A percentile compares a stretch with the other conserved stretches of the same genome.
phyloP scores from a whole-genome alignment of 2,113 vertebrate genomes.

The Microtus pennsylvanicus region DNA sequence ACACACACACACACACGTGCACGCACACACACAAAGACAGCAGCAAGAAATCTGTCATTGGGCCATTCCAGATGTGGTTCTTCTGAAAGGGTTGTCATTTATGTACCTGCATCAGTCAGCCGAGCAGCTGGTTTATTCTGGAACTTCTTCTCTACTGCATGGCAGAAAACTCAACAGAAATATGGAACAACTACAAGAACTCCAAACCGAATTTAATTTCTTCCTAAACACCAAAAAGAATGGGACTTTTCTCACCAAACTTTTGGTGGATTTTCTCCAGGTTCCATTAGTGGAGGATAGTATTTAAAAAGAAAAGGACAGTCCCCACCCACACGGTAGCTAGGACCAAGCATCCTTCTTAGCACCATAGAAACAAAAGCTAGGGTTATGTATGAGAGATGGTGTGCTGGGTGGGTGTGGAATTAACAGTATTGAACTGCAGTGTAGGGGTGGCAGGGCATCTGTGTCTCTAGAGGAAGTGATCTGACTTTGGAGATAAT shows the following conservation, averaged over 20 bases:
- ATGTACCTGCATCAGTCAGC: neutral
- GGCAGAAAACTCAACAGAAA: constrained; percentile 47
- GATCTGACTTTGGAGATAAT: constrained; percentile 8
- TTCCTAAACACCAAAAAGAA: constrained; percentile 39
- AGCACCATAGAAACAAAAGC: neutral
- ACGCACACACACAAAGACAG: neutral
- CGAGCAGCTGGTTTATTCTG: neutral
- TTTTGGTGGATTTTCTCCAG: neutral
- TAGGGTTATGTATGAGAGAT: neutral
- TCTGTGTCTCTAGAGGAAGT: neutral
- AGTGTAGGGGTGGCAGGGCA: neutral
- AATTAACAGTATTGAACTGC: neutral
- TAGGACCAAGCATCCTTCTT: neutral
- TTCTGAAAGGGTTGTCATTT: constrained; percentile 35
- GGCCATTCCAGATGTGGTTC: neutral
- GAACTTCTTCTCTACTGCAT: neutral
- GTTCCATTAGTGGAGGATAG: neutral
- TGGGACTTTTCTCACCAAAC: constrained; percentile 28
- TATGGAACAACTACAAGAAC: neutral
- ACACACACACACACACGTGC: neutral
- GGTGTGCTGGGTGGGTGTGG: neutral
- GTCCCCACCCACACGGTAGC: neutral
- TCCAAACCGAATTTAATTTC: neutral
- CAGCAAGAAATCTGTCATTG: constrained; percentile 46
- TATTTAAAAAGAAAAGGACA: neutral